Evolutionary conservation across 2,113 vertebrate species (phyloP).

Genomic region (Myrmecobius fasciatus): DNA sequence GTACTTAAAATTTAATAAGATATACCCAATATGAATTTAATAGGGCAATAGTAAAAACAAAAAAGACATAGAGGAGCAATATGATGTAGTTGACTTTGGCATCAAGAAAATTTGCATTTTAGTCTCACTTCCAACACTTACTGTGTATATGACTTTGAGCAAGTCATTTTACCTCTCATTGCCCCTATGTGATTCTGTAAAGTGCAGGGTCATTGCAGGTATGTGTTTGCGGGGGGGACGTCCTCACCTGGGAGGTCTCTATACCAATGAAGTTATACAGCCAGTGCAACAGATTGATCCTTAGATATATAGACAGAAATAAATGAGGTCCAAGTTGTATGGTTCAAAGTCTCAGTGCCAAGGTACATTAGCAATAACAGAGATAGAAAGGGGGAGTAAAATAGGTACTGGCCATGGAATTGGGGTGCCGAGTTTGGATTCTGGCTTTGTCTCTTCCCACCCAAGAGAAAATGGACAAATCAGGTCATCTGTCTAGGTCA

Average conservation of each 20-base stretch:
- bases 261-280: too few relatives aligned
- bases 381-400: neutral
- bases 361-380: neutral
- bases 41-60: neutral
- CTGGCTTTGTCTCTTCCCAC: neutral
- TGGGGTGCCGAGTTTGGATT: neutral
- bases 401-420: neutral
- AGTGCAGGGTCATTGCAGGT: neutral
- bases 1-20: neutral
- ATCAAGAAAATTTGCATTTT: neutral
- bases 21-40: neutral
- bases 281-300: neutral
- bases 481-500: neutral
- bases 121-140: neutral
- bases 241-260: neutral
- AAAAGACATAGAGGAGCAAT: neutral
- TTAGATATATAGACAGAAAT: neutral
- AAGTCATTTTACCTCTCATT: neutral
- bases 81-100: neutral
- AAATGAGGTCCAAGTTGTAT: neutral
- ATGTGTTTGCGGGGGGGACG: neutral
- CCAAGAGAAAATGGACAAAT: neutral
- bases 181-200: neutral
- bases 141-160: neutral
- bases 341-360: neutral